These are phyloP conservation scores for Drepanosiphum platanoidis DNA, from an alignment of 2,888 invertebrate species.

Conservation along the genomic window DNA sequence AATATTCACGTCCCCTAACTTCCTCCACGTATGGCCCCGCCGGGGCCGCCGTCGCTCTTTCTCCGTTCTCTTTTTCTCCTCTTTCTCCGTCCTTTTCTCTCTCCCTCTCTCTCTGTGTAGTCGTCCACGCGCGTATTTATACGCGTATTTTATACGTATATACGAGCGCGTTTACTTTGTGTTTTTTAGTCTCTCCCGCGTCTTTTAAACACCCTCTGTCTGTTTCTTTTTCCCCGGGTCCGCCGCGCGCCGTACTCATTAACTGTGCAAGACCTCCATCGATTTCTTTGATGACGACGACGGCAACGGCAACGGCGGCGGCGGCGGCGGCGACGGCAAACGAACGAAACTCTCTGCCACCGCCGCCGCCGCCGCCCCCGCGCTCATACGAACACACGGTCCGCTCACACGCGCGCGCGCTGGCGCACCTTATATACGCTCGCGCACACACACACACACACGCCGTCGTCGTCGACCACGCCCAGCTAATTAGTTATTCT, in stretches of 20 bases:
- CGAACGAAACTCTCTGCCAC: slow-evolving; percentile 55
- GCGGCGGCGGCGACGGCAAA: no score
- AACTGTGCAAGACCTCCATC: slow-evolving; percentile 64
- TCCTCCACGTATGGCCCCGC: slow-evolving; percentile 60
- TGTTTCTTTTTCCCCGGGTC: slow-evolving; percentile 62
- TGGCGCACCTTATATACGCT: background rate
- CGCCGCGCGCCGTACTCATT: slow-evolving; percentile 63
- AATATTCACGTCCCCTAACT: slow-evolving; percentile 64
- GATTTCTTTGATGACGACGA: slow-evolving; percentile 64
- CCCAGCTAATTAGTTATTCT: slow-evolving; percentile 62
- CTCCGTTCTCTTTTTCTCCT: slow-evolving; percentile 13
- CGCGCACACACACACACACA: background rate
- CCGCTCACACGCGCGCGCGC: background rate
- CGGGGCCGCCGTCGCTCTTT: background rate
- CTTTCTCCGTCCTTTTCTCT: slow-evolving; percentile 12
- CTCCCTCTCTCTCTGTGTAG: slow-evolving; percentile 8
- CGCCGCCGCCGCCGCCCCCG: background rate
- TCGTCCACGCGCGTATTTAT: slow-evolving; percentile 53
- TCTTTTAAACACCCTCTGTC: slow-evolving; percentile 59
- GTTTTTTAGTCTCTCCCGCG: slow-evolving; percentile 62
- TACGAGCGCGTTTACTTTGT: slow-evolving; percentile 59
- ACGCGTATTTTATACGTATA: slow-evolving; percentile 24
- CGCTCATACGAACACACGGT: background rate
- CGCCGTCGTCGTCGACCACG: slow-evolving; percentile 47
- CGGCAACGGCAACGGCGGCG: no score